A percentile compares a stretch with the other conserved stretches of the same genome.
These are phyloP conservation scores for Phalangium opilio DNA, from an alignment of 2,888 invertebrate species.

Conservation along the genomic window DNA sequence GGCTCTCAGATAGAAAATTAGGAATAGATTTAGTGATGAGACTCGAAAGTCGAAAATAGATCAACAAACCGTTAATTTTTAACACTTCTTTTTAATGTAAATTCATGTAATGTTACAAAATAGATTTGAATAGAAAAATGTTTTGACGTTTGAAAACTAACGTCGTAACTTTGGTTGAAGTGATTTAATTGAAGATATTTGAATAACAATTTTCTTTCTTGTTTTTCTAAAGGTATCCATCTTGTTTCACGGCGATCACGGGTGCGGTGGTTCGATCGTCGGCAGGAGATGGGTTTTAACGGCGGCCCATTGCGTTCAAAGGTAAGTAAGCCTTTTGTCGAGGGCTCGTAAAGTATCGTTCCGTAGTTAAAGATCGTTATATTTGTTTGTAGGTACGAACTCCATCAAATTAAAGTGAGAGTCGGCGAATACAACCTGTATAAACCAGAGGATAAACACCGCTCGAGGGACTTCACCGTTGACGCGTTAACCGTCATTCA, in stretches of 20 bases:
- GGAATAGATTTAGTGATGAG: too few relatives aligned
- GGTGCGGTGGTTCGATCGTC: conserved; percentile 21
- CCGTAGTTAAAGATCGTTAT: too few relatives aligned
- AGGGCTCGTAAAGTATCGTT: too few relatives aligned
- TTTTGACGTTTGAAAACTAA: not conserved
- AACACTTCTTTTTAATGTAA: too few relatives aligned
- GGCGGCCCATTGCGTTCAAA: conserved; percentile 21
- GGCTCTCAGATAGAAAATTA: too few relatives aligned
- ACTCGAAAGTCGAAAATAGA: too few relatives aligned
- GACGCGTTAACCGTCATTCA: conserved; percentile 48
- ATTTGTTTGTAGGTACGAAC: conserved; percentile 7
- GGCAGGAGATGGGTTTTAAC: conserved; percentile 21
- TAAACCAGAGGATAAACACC: conserved; percentile 31
- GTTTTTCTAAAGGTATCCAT: conserved; percentile 10
- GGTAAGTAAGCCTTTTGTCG: conserved; percentile 11
- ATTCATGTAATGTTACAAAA: not conserved
- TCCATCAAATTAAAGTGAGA: conserved; percentile 14
- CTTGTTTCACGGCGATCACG: conserved; percentile 12
- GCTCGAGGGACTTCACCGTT: conserved; percentile 31
- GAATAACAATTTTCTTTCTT: not conserved
- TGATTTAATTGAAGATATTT: not conserved
- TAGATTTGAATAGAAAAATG: not conserved
- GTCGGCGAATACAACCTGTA: conserved; percentile 55
- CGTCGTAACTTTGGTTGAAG: not conserved
- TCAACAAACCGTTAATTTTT: too few relatives aligned